Percentiles rank a stretch among this genome's conserved stretches.
Conservation (phyloP, 2,797 vertebrate genomes). For the Enteromius fasciolatus region DNA sequence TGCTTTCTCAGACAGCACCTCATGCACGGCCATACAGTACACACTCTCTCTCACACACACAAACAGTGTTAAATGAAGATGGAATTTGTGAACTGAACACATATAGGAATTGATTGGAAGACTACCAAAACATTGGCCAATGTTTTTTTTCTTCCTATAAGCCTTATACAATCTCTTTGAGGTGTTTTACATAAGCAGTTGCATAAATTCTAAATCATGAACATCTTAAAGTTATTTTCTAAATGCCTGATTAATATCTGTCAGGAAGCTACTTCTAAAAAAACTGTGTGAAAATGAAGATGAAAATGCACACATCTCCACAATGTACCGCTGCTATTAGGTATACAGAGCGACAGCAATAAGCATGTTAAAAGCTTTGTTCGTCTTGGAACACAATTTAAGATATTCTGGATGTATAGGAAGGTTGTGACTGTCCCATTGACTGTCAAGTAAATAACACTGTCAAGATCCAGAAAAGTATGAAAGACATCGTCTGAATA, state of each 20-base stretch:
- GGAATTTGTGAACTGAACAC: not conserved
- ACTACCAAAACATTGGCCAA: not conserved
- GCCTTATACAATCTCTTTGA: not conserved
- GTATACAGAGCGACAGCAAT: not conserved
- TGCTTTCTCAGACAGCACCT: conserved; percentile 60
- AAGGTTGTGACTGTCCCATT: too few relatives aligned
- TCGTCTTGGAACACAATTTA: too few relatives aligned
- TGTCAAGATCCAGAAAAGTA: too few relatives aligned
- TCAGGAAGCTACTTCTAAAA: not conserved
- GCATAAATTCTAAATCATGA: conserved; percentile 2
- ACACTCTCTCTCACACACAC: not conserved
- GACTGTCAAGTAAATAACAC: too few relatives aligned
- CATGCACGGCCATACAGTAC: conserved; percentile 3
- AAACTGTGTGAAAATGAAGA: too few relatives aligned
- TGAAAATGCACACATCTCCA: not conserved
- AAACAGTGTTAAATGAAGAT: not conserved
- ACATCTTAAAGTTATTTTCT: not conserved
- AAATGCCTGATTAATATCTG: not conserved
- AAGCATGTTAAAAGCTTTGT: not conserved
- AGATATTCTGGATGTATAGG: too few relatives aligned
- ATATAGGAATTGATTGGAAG: not conserved
- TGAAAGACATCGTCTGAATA: too few relatives aligned
- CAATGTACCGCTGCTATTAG: not conserved
- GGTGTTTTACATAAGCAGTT: conserved; percentile 10
- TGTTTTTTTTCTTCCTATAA: not conserved